Base-by-base conservation (phyloP, 2,888 invertebrate species). In the Sepioteuthis lessoniana region DNA sequence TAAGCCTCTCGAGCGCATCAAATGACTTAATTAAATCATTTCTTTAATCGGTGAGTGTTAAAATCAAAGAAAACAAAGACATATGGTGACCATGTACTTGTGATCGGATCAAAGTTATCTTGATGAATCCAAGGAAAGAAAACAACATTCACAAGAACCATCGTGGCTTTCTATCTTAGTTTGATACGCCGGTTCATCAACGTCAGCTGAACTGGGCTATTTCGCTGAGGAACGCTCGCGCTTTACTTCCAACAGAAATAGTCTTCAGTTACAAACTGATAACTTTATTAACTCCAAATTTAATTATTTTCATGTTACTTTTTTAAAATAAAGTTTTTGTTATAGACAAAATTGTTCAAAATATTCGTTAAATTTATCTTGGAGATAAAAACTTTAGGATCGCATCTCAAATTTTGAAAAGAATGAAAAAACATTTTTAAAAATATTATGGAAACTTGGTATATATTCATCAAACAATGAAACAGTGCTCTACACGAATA, bases 11-110 rank as follows among this genome's bases (percentile, higher is more conserved):
- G 92, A 46, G n/a, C 47, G 47, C 92, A 47, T 42, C 92, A 92
- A 92, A 92, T 92, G 92, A 92, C 47, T 92, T 92, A 92, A 92
- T 92, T 92, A 92, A 92, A 42, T 42, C 38, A 92, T 47, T 47
- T 42, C 42, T 92, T 92, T 92, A 31, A 92, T 47, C 92, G 47
- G 46, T 13, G 92, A 47, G 92, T 42, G 92, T 92, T 92, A 92
- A 92, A 92, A 92, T 92, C n/a, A 92, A 92, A 92, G 92, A 92
- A 92, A 92, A 92, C 92, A 92, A 92, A 47, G 92, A 92, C 92
- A 92, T 92, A 92, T 92, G 92, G 92, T 47, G 47, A 42, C 92
- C 92, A 42, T 47, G 92, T 47, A 92, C 47, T 92, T 92, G n/a
- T 42, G n/a, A 31, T 35, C 47, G n/a, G 92, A n/a, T 92, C 92